Evolutionary conservation across 2,113 vertebrate genomes (phyloP), one percentile per base, ranked within the genome.

Genomic region (Urocitellus parryii): DNA sequence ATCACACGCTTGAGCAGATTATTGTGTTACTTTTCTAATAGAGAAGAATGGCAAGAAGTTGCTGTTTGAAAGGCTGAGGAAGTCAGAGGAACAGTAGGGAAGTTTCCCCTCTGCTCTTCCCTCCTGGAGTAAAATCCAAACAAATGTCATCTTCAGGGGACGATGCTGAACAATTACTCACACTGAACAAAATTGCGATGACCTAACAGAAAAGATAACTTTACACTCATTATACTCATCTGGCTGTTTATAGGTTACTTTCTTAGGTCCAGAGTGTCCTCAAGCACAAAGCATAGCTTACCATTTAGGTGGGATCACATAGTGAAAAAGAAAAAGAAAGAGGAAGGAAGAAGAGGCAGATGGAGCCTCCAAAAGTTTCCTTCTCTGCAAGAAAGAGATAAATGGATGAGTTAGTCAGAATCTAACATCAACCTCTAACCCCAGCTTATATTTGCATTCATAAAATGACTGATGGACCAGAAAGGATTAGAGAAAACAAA

Each of bases 381-480:
- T 63, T 39, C 70, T 92, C 58, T 84, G 58, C 1, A 67, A 42
- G 25, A 78, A 74, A 77, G 32, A 67, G 7, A 20, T 20, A 56
- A 24, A 48, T 34, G 77, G 13, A 65, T 29, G 1, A 83, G 73
- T 42, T 67, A 85, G 34, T 73, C 73, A 80, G 42, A 96, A 61
- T 81, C 45, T 61, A 9, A 53, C 25, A 92, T 51, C 29, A 58
- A 42, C 14, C 76, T 90, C 61, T 83, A 96, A 76, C 27, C 20
- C 34, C 18, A 82, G 16, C 13, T 91, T 5, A 82, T 83, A 81
- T n/a, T 34, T 70, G 4, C 25, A 56, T 56, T 91, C 37, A 76
- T 81, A 45, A 97, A 86, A 89, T 74, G 76, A 72, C 18, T 51
- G 9, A 79, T 29, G 85, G 72, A 45, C 67, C 80, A 90, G 18